Base-by-base conservation (phyloP, 2,113 vertebrate genomes). In the Morone chrysops region DNA sequence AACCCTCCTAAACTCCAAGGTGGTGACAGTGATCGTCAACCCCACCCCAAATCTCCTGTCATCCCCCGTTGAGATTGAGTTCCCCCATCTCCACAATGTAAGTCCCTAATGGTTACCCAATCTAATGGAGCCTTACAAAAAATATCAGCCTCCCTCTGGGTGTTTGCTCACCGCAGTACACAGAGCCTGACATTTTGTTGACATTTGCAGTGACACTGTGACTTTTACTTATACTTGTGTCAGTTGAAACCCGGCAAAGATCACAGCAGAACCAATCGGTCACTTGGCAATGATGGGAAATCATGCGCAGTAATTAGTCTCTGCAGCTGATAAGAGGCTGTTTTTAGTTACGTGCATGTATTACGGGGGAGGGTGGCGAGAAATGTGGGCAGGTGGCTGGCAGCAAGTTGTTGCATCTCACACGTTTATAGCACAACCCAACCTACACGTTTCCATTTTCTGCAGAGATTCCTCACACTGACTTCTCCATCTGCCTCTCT, bases 41-140 rank as follows among this genome's bases (percentile, higher is more conserved):
- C 98, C 98, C 11, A 95, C 95, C 4, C 96, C 97, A 0, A 92
- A 93, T 1, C 95, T 97, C 6, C 87, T 98, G 63, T 94, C 97
- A 16, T 94, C 96, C 1, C 97, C 98, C 0, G 69, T 99, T 73
- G 97, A 99, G 91, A 97, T 99, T 0, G 97, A 99, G 81, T 99
- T 99, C 84, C 97, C 98, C 74, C 98, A 99, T 85, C 94, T 99
- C 75, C 95, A 97, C 89, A 99, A 99, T 0, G 98, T 99, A 95
- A 98, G 98, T 96, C 56, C 40, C 71, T 78, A 81, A 81, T 79
- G 63, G 43, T 86, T 72, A 54, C 53, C 36, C 70, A 71, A 50
- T 70, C 70, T 78, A 73, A 87, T 77, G 56, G 50, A 82, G 89
- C 71, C 77, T 48, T 57, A n/a, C 0, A n/a, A 76, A 87, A 83